Evolutionary conservation across 1,140 invertebrate species (phyloP).

Genomic region (Lepidurus couesii): DNA sequence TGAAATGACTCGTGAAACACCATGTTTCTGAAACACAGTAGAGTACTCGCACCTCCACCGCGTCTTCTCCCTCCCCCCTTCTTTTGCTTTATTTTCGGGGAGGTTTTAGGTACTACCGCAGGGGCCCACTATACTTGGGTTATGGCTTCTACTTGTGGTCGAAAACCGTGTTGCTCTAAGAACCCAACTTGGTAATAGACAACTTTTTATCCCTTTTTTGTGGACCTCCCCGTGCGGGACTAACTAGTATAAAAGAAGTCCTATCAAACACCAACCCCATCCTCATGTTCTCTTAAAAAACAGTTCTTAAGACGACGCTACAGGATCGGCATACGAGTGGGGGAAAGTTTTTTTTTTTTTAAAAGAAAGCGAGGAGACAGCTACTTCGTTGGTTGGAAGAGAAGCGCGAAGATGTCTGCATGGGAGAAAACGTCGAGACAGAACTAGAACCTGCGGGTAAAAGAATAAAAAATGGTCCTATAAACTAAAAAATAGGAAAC

Average conservation of each 20-base stretch:
- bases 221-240: conserved; percentile 6
- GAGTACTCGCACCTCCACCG: too few relatives aligned
- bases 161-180: conserved; percentile 3
- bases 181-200: conserved; percentile 18
- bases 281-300: not conserved
- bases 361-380: not conserved
- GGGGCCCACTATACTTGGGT: conserved; percentile 17
- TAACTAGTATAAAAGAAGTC: conserved; percentile 22
- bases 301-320: not conserved
- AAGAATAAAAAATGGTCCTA: not conserved
- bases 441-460: not conserved
- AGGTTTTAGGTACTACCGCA: not conserved
- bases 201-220: conserved; percentile 19
- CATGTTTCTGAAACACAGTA: too few relatives aligned
- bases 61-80: not conserved
- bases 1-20: too few relatives aligned
- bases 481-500: not conserved
- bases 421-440: not conserved
- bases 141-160: conserved; percentile 17
- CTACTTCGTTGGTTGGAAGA: not conserved
- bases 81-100: conserved; percentile 16
- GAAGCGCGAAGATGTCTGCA: not conserved
- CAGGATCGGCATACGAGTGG: not conserved
- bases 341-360: not conserved
- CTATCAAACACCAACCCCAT: conserved; percentile 16